Conservation (phyloP, 2,888 invertebrate species). For the Drosophila nigricruria region DNA sequence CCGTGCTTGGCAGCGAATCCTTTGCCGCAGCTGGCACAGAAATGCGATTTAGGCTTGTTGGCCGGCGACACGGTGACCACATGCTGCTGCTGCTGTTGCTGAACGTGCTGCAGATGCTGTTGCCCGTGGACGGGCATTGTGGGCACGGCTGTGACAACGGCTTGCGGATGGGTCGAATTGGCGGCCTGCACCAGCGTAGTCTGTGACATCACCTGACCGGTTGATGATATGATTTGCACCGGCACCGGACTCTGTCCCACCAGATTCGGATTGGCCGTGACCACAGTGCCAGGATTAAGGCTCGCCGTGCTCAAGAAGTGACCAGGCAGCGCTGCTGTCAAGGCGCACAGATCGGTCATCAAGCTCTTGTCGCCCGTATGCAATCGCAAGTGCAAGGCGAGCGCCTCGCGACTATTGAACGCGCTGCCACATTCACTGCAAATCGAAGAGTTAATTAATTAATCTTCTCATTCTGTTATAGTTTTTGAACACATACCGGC, state of each 20-base stretch:
- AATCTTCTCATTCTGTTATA: background rate
- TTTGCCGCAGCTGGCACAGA: conserved; percentile 92
- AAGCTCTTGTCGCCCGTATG: conserved; percentile 93
- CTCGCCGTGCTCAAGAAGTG: conserved; percentile 86
- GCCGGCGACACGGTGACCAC: conserved; percentile 76
- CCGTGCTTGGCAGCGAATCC: conserved; percentile 94
- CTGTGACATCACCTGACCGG: conserved; percentile 85
- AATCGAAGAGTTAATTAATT: background rate
- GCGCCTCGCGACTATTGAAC: conserved; percentile 90
- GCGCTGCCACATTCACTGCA: conserved; percentile 88
- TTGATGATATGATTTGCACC: conserved; percentile 86
- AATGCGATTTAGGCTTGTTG: conserved; percentile 90
- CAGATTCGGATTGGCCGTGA: conserved; percentile 84
- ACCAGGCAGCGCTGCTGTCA: conserved; percentile 91
- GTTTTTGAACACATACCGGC: conserved; percentile 77
- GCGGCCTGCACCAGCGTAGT: conserved; percentile 85
- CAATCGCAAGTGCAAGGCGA: conserved; percentile 91
- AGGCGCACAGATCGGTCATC: conserved; percentile 92
- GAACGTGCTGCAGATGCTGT: conserved; percentile 85
- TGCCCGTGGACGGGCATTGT: conserved; percentile 82
- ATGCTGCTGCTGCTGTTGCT: conserved; percentile 80
- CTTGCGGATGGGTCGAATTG: conserved; percentile 83
- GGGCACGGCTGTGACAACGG: conserved; percentile 82
- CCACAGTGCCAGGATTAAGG: conserved; percentile 84
- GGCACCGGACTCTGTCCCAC: conserved; percentile 85